Evolutionary conservation across 2,113 vertebrate genomes (phyloP), one percentile per base, ranked within the genome.

Genomic region (Synchiropus splendidus): DNA sequence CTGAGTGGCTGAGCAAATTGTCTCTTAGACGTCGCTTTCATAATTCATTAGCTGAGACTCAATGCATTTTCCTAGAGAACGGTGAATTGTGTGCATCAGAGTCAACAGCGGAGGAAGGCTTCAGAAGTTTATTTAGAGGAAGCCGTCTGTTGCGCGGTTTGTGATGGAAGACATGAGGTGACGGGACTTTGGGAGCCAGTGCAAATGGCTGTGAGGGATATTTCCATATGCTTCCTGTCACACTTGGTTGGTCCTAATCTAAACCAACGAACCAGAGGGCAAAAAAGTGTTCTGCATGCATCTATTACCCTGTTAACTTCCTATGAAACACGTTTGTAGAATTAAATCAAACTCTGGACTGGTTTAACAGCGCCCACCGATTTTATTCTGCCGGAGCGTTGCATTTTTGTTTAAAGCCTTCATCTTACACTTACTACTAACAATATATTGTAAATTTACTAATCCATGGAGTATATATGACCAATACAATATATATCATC

Each of bases 241-340:
- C 54, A 64, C 51, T 72, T 36, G 68, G 57, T 16, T 61, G 66
- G 43, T 36, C 36, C 51, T 56, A 63, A 78, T 76, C 73, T 74
- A 77, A 70, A 64, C 27, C 10, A 11, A 41, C 40, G 50, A 50
- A 43, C 42, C 12, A 35, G 47, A 44, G 57, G 49, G 51, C 48
- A 51, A 1, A 1, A 3, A 12, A n/a, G n/a, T n/a, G n/a, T n/a
- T n/a, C n/a, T n/a, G n/a, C n/a, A n/a, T n/a, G n/a, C n/a, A n/a
- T n/a, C n/a, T n/a, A n/a, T n/a, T n/a, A n/a, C n/a, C n/a, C n/a
- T n/a, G n/a, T n/a, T n/a, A n/a, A n/a, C n/a, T n/a, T n/a, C n/a
- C n/a, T n/a, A n/a, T n/a, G n/a, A n/a, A n/a, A n/a, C n/a, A n/a
- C n/a, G n/a, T n/a, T n/a, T n/a, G n/a, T n/a, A n/a, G n/a, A n/a